A percentile compares a stretch with the other conserved stretches of the same genome.
These are phyloP conservation scores for Dicranocentrus wangi DNA, from an alignment of 2,888 invertebrate species.

Conservation along the genomic window DNA sequence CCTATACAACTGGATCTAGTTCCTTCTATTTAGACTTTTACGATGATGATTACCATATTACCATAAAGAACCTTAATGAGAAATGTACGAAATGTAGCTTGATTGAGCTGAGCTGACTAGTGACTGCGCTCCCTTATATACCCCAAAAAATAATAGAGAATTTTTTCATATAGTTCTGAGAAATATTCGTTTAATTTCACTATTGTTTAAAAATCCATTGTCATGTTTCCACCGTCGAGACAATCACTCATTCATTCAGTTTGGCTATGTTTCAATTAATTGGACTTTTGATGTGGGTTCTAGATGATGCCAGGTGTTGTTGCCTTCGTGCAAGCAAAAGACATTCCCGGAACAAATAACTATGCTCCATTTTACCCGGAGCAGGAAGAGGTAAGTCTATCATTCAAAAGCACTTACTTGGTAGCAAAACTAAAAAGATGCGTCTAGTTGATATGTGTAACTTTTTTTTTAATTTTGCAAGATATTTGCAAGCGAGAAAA, in stretches of 20 bases:
- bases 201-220: not conserved
- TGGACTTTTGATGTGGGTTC: no score
- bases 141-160: not conserved
- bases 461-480: constrained; percentile 58
- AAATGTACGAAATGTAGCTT: no score
- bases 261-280: no score
- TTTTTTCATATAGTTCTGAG: not conserved
- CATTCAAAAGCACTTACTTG: not conserved
- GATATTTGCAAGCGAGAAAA: constrained; percentile 74
- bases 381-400: constrained; percentile 38
- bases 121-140: no score
- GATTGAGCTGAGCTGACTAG: no score
- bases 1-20: no score
- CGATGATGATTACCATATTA: no score
- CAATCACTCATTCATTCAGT: no score
- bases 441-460: not conserved
- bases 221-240: no score
- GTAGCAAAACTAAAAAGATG: constrained; percentile 1
- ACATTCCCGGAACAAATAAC: constrained; percentile 82
- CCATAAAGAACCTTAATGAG: no score
- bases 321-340: constrained; percentile 80
- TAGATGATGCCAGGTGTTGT: constrained; percentile 81
- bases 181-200: not conserved
- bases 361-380: constrained; percentile 74
- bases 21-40: no score